Conservation (phyloP, 2,113 vertebrate genomes). For the Melanostigma gelatinosum region DNA sequence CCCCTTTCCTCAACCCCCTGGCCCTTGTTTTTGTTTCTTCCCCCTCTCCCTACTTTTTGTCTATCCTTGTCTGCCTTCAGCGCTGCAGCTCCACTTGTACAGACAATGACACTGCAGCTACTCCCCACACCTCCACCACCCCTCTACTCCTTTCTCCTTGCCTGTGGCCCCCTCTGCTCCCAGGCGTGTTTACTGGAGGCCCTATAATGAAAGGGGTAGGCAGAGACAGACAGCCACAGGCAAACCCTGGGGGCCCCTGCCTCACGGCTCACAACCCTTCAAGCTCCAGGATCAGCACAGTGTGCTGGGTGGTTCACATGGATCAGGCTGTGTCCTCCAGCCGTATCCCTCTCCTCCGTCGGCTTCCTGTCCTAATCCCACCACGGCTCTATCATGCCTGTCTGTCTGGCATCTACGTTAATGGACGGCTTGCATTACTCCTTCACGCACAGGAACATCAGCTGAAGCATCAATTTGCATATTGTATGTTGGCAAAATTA, state of each 20-base stretch:
- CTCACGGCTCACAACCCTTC: slow-evolving; percentile 69
- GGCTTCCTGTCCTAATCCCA: slow-evolving; percentile 74
- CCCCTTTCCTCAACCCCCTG: slow-evolving; percentile 44
- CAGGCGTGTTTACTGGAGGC: slow-evolving; percentile 74
- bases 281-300: slow-evolving; percentile 79
- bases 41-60: slow-evolving; percentile 46
- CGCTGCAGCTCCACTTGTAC: slow-evolving; percentile 64
- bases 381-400: slow-evolving; percentile 50
- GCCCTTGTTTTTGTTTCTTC: slow-evolving; percentile 46
- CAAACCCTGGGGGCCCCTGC: slow-evolving; percentile 74
- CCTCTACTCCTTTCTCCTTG: neutral
- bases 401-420: slow-evolving; percentile 63
- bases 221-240: slow-evolving; percentile 75
- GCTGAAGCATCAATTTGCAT: slow-evolving; percentile 34
- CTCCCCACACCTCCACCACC: slow-evolving; percentile 27
- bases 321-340: slow-evolving; percentile 76
- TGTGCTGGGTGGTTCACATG: slow-evolving; percentile 74
- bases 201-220: slow-evolving; percentile 80
- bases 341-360: slow-evolving; percentile 76
- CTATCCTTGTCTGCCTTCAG: slow-evolving; percentile 65
- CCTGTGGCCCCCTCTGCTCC: slow-evolving; percentile 62
- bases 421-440: slow-evolving; percentile 49
- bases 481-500: slow-evolving; percentile 32
- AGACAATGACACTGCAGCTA: slow-evolving; percentile 74
- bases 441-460: slow-evolving; percentile 27